Conservation (phyloP, 2,888 invertebrate species). For the Orthosia incerta region DNA sequence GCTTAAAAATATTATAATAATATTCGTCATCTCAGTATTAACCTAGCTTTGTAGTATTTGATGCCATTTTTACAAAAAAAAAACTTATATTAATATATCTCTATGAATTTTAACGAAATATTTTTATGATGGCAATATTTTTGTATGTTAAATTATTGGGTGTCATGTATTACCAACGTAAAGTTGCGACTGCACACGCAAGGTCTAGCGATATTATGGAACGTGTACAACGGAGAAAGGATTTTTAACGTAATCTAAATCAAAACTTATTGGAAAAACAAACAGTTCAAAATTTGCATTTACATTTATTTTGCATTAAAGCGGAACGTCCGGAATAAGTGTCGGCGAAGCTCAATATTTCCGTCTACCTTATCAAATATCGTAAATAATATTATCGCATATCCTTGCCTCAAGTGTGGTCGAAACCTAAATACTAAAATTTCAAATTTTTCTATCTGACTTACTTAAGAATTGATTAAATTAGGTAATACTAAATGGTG, state of each 20-base stretch:
- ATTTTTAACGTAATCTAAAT: slow-evolving; percentile 27
- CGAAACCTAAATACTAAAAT: slow-evolving; percentile 31
- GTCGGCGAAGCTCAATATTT: slow-evolving; percentile 62
- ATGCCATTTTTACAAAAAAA: slow-evolving; percentile 84
- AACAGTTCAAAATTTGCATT: slow-evolving; percentile 42
- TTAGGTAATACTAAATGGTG: slow-evolving; percentile 83
- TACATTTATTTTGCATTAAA: slow-evolving; percentile 58
- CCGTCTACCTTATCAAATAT: slow-evolving; percentile 58
- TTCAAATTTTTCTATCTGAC: slow-evolving; percentile 66
- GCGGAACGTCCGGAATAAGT: slow-evolving; percentile 36
- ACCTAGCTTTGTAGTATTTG: slow-evolving; percentile 83
- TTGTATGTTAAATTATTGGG: slow-evolving; percentile 73
- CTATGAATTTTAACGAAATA: slow-evolving; percentile 65
- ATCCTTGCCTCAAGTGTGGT: slow-evolving; percentile 51
- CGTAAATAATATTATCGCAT: slow-evolving; percentile 49
- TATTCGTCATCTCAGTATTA: slow-evolving; percentile 86
- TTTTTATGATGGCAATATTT: slow-evolving; percentile 72
- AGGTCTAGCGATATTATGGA: slow-evolving; percentile 40
- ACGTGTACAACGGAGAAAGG: slow-evolving; percentile 28
- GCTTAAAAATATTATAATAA: slow-evolving; percentile 61
- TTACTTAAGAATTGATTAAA: slow-evolving; percentile 79
- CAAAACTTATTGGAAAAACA: slow-evolving; percentile 19
- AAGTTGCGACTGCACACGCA: slow-evolving; percentile 55
- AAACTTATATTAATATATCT: slow-evolving; percentile 67
- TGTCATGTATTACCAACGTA: slow-evolving; percentile 68